phyloP scores from a whole-genome alignment of 2,888 invertebrate genomes.

The Thereva nobilitata region DNA sequence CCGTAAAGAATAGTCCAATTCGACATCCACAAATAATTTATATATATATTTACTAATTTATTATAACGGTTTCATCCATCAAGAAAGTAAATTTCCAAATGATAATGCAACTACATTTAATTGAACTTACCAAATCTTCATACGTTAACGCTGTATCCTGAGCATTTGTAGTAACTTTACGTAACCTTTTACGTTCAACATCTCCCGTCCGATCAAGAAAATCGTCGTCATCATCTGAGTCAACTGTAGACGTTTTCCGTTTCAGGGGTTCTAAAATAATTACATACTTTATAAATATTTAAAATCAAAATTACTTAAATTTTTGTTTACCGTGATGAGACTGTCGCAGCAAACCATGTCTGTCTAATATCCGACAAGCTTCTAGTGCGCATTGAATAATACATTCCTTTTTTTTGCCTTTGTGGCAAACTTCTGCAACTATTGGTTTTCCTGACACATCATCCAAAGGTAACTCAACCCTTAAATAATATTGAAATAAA shows the following conservation, averaged over 20 bases:
- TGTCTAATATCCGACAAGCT: conserved; percentile 89
- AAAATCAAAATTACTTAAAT: neutral
- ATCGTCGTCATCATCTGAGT: conserved; percentile 92
- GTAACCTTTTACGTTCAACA: conserved; percentile 82
- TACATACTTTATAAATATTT: conserved; percentile 7
- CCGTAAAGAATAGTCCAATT: too few species aligned
- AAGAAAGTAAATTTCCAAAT: too few species aligned
- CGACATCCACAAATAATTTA: too few species aligned
- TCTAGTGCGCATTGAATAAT: conserved; percentile 92
- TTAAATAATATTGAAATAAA: conserved; percentile 51
- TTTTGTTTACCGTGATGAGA: conserved; percentile 74
- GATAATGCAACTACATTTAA: conserved; percentile 7
- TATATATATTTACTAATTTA: too few species aligned
- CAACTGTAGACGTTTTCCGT: conserved; percentile 75
- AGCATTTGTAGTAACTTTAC: conserved; percentile 58
- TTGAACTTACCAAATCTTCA: conserved; percentile 65
- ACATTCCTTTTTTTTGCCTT: conserved; percentile 93
- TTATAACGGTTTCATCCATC: too few species aligned
- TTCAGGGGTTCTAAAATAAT: conserved; percentile 73
- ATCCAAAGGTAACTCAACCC: conserved; percentile 80
- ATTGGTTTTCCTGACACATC: conserved; percentile 75
- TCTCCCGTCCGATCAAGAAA: conserved; percentile 94
- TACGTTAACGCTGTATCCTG: conserved; percentile 62
- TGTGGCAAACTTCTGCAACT: conserved; percentile 81
- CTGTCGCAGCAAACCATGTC: conserved; percentile 82